Evolutionary conservation across 2,797 vertebrate genomes (phyloP).

Genomic region (Danio tinwini): DNA sequence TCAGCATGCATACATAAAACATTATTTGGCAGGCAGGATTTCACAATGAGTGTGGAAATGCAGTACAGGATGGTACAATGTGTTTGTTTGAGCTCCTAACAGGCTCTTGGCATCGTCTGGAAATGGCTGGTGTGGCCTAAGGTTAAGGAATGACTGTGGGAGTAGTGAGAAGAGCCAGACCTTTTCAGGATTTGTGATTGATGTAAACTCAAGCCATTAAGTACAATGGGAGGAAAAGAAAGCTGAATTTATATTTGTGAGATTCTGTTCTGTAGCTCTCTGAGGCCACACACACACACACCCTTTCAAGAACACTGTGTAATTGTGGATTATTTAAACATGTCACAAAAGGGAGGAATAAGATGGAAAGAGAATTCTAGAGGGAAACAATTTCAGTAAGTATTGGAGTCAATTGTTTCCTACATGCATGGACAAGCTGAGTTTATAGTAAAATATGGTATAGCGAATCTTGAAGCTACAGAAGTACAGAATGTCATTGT

Average conservation of each 20-base stretch:
- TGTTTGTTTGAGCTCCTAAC: constrained; percentile 65
- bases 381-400: neutral
- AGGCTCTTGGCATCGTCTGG: constrained; percentile 68
- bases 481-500: constrained; percentile 28
- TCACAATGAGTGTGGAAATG: constrained; percentile 36
- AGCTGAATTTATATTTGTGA: constrained; percentile 68
- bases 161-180: constrained; percentile 66
- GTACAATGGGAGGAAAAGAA: constrained; percentile 64
- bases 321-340: neutral
- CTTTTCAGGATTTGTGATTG: constrained; percentile 77
- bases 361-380: neutral
- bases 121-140: constrained; percentile 59
- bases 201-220: constrained; percentile 66
- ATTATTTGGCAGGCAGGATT: constrained; percentile 2
- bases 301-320: constrained; percentile 51
- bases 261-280: constrained; percentile 65
- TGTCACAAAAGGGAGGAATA: neutral
- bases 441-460: neutral
- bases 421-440: neutral
- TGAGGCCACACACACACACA: constrained; percentile 63
- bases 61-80: constrained; percentile 71
- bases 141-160: constrained; percentile 70
- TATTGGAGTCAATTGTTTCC: no score
- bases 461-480: neutral
- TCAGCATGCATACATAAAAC: neutral